Evolutionary conservation across 2,113 vertebrate species (phyloP), one percentile per base, ranked within the genome.

Genomic region (Cebidichthys violaceus): DNA sequence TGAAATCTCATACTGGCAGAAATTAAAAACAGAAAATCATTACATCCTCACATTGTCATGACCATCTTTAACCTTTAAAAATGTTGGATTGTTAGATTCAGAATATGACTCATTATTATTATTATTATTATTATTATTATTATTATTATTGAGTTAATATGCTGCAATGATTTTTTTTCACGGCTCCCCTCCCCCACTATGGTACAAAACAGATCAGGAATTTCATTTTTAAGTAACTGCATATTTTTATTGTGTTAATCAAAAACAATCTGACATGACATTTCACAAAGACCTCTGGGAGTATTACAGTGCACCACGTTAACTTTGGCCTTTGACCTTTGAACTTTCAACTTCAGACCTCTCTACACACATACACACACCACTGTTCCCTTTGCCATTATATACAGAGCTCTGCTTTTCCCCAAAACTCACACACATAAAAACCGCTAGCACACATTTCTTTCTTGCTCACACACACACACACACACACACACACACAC

Each of bases 221-320:
- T 47, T 55, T 41, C 0, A 43, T 43, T 31, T 83, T 81, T 52
- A 87, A 74, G 89, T 94, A 95, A 94, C 90, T 93, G 89, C 88
- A 91, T 94, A 93, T 91, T 94, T 95, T 95, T 94, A 94, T 95
- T 94, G 92, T 95, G 93, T 96, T 95, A 95, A 95, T 95, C 88
- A 92, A 94, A 94, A 95, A 94, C 91, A 92, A 88, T 91, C 78
- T 85, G 92, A 94, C 92, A 94, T 88, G 90, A 94, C 90, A 91
- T 92, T 93, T 93, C 92, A 95, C 94, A 93, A 92, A 91, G 88
- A 94, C 81, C 91, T 92, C 86, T 75, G 85, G 89, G 89, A 93
- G 85, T 86, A 93, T 93, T 92, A 95, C 94, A 94, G 93, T 94
- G 93, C 91, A 90, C 90, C 93, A 92, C 52, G 27, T 93, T 86